Conservation (phyloP, 2,113 vertebrate species). For the Pseudolaguvia tuberculata region DNA sequence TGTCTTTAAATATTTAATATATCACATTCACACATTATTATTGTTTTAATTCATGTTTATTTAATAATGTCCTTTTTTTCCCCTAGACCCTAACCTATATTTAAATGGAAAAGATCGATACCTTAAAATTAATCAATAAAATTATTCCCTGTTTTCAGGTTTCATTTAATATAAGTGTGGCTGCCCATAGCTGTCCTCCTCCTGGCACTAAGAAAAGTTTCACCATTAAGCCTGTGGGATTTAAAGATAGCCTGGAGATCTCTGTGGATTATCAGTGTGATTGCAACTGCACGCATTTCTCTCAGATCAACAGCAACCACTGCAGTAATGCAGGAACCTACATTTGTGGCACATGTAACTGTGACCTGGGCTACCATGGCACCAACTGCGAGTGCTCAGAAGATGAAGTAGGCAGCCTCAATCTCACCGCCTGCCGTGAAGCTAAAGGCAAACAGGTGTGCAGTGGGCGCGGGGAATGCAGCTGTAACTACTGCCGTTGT, state of each 20-base stretch:
- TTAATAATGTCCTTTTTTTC: neutral
- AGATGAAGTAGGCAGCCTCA: conserved; percentile 69
- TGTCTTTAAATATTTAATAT: neutral
- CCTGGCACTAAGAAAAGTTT: conserved; percentile 66
- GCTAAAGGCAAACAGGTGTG: conserved; percentile 87
- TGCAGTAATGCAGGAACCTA: conserved; percentile 85
- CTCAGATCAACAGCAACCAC: conserved; percentile 68
- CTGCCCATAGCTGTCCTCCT: conserved; percentile 78
- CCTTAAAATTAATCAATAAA: neutral
- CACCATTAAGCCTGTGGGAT: conserved; percentile 88
- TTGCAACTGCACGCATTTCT: conserved; percentile 71
- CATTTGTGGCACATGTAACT: conserved; percentile 80
- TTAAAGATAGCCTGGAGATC: conserved; percentile 87
- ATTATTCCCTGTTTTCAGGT: conserved; percentile 54
- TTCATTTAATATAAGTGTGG: conserved; percentile 86
- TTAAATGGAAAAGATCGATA: neutral
- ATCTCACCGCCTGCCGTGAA: conserved; percentile 79
- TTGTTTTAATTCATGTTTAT: neutral
- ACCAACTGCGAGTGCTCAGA: conserved; percentile 88
- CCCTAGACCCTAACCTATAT: neutral
- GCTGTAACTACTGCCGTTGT: conserved; percentile 93
- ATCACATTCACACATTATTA: neutral
- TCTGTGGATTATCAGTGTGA: conserved; percentile 77
- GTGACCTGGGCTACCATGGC: conserved; percentile 81
- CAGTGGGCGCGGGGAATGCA: conserved; percentile 90